phyloP scores from a whole-genome alignment of 2,888 invertebrate genomes.

The Cyclophora punctaria region DNA sequence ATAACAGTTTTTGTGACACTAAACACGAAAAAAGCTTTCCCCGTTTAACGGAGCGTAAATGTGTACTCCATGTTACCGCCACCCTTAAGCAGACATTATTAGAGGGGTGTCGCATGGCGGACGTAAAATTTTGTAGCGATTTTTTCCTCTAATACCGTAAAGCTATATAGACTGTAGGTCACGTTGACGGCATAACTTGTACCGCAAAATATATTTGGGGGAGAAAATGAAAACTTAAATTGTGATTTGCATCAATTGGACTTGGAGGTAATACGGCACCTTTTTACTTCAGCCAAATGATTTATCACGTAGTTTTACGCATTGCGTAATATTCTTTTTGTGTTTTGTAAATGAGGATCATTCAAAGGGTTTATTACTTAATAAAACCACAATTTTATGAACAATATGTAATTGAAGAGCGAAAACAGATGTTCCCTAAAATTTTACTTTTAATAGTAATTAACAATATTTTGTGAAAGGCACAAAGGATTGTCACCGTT shows the following conservation, averaged over 20 bases:
- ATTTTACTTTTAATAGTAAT: constrained; percentile 62
- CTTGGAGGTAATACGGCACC: constrained; percentile 7
- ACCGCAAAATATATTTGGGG: constrained; percentile 37
- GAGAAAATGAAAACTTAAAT: constrained; percentile 26
- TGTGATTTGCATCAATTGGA: constrained; percentile 23
- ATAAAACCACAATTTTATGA: too few relatives aligned
- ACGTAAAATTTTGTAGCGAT: constrained; percentile 72
- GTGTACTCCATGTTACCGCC: constrained; percentile 71
- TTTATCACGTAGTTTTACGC: constrained; percentile 1
- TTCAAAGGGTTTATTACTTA: too few relatives aligned
- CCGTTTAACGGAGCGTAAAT: constrained; percentile 74
- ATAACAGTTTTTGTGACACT: constrained; percentile 75
- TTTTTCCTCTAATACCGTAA: constrained; percentile 60
- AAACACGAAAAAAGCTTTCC: constrained; percentile 74
- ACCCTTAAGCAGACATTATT: constrained; percentile 74
- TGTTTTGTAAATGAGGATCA: too few relatives aligned
- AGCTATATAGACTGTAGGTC: constrained; percentile 56
- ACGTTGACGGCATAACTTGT: constrained; percentile 55
- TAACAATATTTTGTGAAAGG: constrained; percentile 61
- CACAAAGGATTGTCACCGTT: constrained; percentile 56
- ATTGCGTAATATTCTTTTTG: constrained; percentile 4
- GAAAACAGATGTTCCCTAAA: constrained; percentile 1
- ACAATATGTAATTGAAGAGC: too few relatives aligned
- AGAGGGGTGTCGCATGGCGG: constrained; percentile 60
- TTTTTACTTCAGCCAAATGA: constrained; percentile 8